Percentiles rank a stretch among this genome's conserved stretches.
These are phyloP conservation scores for Charadrius vociferus DNA, from an alignment of 2,113 vertebrate species.

Conservation along the genomic window DNA sequence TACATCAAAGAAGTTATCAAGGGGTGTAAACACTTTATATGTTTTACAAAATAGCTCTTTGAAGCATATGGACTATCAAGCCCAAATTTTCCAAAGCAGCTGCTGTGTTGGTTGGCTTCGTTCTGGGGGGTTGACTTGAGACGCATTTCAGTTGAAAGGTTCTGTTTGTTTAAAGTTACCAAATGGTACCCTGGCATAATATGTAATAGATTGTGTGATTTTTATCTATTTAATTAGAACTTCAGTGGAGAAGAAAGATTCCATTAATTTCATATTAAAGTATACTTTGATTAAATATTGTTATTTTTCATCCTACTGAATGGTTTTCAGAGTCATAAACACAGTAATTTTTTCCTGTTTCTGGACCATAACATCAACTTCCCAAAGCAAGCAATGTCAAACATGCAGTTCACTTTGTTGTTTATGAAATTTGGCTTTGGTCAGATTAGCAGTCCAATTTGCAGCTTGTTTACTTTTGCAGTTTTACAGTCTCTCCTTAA, in stretches of 20 bases:
- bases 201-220: not conserved
- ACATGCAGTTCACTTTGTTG: not conserved
- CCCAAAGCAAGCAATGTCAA: not conserved
- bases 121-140: not conserved
- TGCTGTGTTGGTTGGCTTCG: not conserved
- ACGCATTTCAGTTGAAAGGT: not conserved
- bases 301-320: not conserved
- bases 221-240: not conserved
- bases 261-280: not conserved
- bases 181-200: not conserved
- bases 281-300: not conserved
- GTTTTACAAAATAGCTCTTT: not conserved
- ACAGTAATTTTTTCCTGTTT: not conserved
- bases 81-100: not conserved
- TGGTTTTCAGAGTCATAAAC: not conserved
- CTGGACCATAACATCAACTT: not conserved
- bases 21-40: not conserved
- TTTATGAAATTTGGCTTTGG: not conserved
- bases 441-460: not conserved
- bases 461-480: not conserved
- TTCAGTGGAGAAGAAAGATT: not conserved
- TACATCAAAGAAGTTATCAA: conserved; percentile 20
- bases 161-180: not conserved
- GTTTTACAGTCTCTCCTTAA: not conserved
- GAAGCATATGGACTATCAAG: not conserved